Evolutionary conservation across 2,113 vertebrate genomes (phyloP).

Genomic region (Neomonachus schauinslandi): DNA sequence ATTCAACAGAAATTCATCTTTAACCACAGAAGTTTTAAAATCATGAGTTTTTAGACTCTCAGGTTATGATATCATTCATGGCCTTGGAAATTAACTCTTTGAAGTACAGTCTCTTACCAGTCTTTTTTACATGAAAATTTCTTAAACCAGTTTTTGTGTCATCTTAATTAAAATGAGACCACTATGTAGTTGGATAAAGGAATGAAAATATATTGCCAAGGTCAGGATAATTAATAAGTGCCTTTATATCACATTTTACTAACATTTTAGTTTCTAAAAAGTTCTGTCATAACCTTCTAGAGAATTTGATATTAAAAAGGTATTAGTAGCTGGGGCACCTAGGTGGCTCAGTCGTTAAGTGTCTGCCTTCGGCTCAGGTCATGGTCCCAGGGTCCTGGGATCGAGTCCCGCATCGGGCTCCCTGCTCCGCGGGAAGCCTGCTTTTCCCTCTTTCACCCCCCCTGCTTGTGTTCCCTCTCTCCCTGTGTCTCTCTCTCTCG

Average conservation of each 20-base stretch:
- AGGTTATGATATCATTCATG: not conserved
- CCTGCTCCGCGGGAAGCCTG: no score
- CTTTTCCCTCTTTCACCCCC: no score
- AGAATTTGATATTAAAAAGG: not conserved
- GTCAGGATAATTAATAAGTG: not conserved
- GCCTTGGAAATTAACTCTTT: not conserved
- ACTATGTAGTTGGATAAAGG: not conserved
- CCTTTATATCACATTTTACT: not conserved
- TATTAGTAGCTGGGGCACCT: not conserved
- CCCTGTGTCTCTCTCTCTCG: no score
- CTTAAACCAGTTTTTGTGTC: not conserved
- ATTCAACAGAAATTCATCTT: not conserved
- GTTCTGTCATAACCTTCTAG: not conserved
- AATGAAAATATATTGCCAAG: not conserved
- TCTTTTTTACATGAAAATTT: not conserved
- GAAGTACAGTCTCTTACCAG: not conserved
- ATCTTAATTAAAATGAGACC: slow-evolving; percentile 18
- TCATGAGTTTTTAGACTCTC: not conserved
- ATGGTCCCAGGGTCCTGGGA: no score
- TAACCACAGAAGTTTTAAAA: not conserved
- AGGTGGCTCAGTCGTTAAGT: no score
- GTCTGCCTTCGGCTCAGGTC: no score
- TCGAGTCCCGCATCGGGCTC: no score
- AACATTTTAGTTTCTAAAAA: not conserved
- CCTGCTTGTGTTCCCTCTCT: no score